Base-by-base conservation (phyloP, 1,140 invertebrate genomes). In the Drosophila hydei region DNA sequence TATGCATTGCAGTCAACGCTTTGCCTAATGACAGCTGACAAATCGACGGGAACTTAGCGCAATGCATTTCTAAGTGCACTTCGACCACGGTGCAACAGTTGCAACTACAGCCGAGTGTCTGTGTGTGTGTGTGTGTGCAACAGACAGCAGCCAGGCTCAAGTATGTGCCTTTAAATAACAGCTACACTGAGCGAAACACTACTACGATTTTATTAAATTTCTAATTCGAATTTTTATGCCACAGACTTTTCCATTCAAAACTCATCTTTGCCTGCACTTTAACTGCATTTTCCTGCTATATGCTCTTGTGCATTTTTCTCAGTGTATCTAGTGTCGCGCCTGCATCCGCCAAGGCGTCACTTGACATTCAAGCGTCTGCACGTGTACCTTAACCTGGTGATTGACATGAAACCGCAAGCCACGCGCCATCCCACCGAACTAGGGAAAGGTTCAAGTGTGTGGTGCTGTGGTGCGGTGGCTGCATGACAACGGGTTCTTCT, bases 291-390 rank as follows among this genome's bases (percentile, higher is more conserved):
- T n/a, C n/a, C n/a, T n/a, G n/a, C n/a, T n/a, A n/a, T n/a, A n/a
- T n/a, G n/a, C 30, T 33, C 9, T 11, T 1, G 4, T 12, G 30
- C 8, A 33, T 45, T 45, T 45, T 19, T 18, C 43, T 45, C 18
- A 45, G 43, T 45, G 43, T 36, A 16, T 8, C 23, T 7, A 9
- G 52, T 73, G 60, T 7, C 54, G 65, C 71, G 71, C 42, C 75
- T 61, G 75, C 79, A 75, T 75, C 65, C 79, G 75, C 71, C 47
- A 59, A 56, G 55, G 61, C 68, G 64, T 61, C 73, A 74, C 80
- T 85, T 79, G 80, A 74, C 80, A 85, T 68, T 85, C 73, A 85
- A 85, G 71, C 69, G 65, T 51, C 52, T 62, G 73, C 81, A 76
- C 80, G 56, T 76, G 72, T 19, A 33, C 25, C 63, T 51, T 9